Evolutionary conservation across 2,113 vertebrate species (phyloP), one percentile per base, ranked within the genome.

Genomic region (Hippoglossus stenolepis): DNA sequence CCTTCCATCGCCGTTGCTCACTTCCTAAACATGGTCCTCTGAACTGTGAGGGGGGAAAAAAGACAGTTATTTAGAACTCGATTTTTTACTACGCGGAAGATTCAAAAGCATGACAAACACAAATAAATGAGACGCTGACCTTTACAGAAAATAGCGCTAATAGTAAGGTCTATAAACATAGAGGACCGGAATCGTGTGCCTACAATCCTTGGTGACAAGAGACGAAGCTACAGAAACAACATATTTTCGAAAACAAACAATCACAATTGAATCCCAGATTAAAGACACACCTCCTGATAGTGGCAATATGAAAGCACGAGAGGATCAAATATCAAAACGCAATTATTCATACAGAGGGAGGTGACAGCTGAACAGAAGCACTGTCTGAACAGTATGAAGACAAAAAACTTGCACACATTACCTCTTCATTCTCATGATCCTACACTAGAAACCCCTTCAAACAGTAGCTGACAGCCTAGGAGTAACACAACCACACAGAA

Each of bases 1-100:
- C 97, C 96, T 90, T 99, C 97, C 98, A 99, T 99, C 67, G 89
- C 87, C 51, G 75, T 80, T 0, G 82, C 61, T 94, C 75, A 94
- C 89, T 93, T 90, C 78, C 88, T 86, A 87, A 21, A 77, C 94
- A 95, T 94, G 77, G 65, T 87, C 83, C 78, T 85, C 79, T 72
- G 18, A 87, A 85, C 90, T 92, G 70, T 66, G 12, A n/a, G 51
- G 18, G 51, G 18, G 74, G 59, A 75, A 62, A 54, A 15, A 64
- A 62, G 10, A 59, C 17, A 70, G 54, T 76, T 62, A 43, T 38
- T 68, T 69, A 65, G 6, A 47, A 51, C 28, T 5, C 21, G 5
- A 26, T 12, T 20, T 12, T 12, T 20, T 12, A 38, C 1, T 45
- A 14, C 13, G n/a, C 0, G 2, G 18, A 60, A 54, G 31, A 65